Evolutionary conservation across 2,797 vertebrate genomes (phyloP).

Genomic region (Aselliscus stoliczkanus): DNA sequence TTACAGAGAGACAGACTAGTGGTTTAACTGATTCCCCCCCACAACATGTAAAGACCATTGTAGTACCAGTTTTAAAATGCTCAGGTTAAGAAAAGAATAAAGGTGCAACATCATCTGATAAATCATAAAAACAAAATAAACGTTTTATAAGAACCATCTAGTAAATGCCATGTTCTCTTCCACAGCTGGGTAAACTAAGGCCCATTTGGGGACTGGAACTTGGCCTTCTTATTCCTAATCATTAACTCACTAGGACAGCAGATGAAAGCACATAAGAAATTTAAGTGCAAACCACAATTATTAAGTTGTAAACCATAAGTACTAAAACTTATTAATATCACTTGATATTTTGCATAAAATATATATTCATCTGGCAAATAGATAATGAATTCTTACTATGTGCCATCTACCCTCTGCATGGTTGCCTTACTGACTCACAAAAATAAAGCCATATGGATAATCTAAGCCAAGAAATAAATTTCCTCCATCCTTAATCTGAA

Average conservation of each 20-base stretch:
- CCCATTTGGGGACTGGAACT: background rate
- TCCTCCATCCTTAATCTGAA: background rate
- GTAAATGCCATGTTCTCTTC: background rate
- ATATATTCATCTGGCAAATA: constrained; percentile 36
- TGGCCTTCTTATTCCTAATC: background rate
- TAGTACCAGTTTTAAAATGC: background rate
- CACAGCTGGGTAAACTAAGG: background rate
- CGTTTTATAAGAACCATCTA: background rate
- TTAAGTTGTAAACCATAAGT: background rate
- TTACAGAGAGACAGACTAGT: background rate
- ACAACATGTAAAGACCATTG: background rate
- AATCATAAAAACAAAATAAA: background rate
- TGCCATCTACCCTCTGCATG: background rate
- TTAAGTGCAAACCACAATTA: background rate
- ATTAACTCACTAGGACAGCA: background rate
- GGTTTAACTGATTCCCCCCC: background rate
- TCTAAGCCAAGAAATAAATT: background rate
- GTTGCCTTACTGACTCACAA: background rate
- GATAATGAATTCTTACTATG: constrained; percentile 34
- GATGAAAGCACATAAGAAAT: background rate
- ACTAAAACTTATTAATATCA: constrained; percentile 39
- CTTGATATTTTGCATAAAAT: constrained; percentile 56
- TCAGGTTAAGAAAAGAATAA: background rate
- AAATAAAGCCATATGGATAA: constrained; percentile 13
- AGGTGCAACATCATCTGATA: background rate